Conservation (phyloP, 2,113 vertebrate species). For the Hyaena hyaena region DNA sequence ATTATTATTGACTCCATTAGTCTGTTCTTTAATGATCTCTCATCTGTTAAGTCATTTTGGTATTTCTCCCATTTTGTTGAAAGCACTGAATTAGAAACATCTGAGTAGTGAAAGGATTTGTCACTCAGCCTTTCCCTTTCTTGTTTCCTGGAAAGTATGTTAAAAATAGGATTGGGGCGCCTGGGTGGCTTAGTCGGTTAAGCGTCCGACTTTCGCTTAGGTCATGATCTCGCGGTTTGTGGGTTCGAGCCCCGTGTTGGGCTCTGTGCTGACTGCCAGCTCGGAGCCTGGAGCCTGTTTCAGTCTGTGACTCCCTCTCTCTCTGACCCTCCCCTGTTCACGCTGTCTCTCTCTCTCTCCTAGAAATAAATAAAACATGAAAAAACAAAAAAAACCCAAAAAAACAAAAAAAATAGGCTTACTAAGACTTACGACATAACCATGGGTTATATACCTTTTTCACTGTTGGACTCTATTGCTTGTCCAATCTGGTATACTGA, state of each 20-base stretch:
- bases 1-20: not conserved
- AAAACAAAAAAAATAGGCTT: not conserved
- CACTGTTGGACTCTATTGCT: not conserved
- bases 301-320: no score
- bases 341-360: no score
- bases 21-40: not conserved
- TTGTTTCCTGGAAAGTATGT: constrained; percentile 47
- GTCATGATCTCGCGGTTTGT: no score
- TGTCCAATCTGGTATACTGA: not conserved
- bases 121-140: constrained; percentile 6
- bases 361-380: no score
- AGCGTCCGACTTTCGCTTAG: no score
- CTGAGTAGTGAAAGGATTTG: constrained; percentile 42
- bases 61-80: constrained; percentile 51
- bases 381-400: no score
- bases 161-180: not conserved
- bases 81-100: constrained; percentile 58
- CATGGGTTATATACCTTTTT: constrained; percentile 8
- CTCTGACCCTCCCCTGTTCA: no score
- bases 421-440: not conserved
- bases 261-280: no score
- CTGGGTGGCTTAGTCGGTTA: no score
- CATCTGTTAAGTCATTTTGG: constrained; percentile 15
- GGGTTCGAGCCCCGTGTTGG: no score
- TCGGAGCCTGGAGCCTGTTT: no score